A percentile compares a stretch with the other conserved stretches of the same genome.
Conservation (phyloP, 2,113 vertebrate genomes). For the Microcebus murinus region DNA sequence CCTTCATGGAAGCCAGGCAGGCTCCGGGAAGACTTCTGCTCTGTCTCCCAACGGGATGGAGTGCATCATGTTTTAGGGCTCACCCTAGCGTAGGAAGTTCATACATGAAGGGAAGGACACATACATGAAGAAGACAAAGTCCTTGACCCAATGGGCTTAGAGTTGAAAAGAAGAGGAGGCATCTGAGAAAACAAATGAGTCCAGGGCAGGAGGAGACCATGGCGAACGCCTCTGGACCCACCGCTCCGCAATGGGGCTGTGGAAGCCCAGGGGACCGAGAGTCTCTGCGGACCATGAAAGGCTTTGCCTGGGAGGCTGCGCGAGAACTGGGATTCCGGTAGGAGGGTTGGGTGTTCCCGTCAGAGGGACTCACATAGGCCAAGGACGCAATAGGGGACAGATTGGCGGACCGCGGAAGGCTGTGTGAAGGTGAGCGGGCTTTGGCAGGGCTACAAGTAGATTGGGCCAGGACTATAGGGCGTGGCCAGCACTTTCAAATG, state of each 20-base stretch:
- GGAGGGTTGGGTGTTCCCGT: too few species aligned
- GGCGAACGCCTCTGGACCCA: rapidly evolving
- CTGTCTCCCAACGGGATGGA: not conserved
- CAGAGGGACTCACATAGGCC: not conserved
- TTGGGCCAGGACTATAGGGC: rapidly evolving
- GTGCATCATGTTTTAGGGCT: not conserved
- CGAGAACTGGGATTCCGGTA: too few species aligned
- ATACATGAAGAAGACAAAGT: not conserved
- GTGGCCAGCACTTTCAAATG: not conserved
- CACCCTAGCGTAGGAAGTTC: too few species aligned
- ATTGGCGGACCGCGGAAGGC: too few species aligned
- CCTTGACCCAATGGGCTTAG: too few species aligned
- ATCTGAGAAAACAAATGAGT: not conserved
- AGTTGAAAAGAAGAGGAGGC: not conserved
- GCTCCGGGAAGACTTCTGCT: not conserved
- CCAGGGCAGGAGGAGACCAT: rapidly evolving
- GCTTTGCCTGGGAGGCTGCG: not conserved
- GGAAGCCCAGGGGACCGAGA: not conserved
- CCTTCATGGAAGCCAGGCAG: too few species aligned
- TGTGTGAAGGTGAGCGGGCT: too few species aligned
- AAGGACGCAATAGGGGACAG: not conserved
- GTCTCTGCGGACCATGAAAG: not conserved
- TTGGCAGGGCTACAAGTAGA: too few species aligned
- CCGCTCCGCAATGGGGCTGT: rapidly evolving
- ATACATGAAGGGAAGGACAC: not conserved